Conservation (phyloP, 2,113 vertebrate genomes). For the Sceloporus tristichus region DNA sequence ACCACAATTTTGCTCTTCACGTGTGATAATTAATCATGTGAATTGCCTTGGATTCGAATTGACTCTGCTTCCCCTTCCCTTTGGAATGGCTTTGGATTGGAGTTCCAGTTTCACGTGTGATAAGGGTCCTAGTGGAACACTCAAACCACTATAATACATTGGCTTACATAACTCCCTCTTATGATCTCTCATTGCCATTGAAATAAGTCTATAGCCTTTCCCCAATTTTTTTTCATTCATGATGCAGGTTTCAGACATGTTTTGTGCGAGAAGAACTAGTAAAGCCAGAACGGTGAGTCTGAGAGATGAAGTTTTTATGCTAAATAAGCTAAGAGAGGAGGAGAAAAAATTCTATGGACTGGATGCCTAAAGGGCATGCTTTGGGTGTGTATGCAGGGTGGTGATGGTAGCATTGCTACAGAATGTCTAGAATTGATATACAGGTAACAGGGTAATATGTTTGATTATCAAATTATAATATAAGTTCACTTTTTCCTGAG, state of each 20-base stretch:
- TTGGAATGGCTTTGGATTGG: too few relatives aligned
- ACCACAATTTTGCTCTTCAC: too few relatives aligned
- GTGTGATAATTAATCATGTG: too few relatives aligned
- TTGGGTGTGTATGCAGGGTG: neutral
- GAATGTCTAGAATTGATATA: neutral
- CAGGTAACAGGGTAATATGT: neutral
- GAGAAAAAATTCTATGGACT: neutral
- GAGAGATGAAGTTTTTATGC: neutral
- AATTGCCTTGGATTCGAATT: too few relatives aligned
- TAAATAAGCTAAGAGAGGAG: too few relatives aligned
- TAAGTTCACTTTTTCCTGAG: too few relatives aligned
- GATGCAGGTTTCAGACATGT: slow-evolving; percentile 86
- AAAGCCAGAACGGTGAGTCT: slow-evolving; percentile 86
- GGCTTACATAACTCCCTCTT: rapidly evolving
- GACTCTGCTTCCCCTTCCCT: too few relatives aligned
- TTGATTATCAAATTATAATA: neutral
- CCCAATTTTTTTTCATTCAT: neutral
- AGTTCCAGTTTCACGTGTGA: too few relatives aligned
- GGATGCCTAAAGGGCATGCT: too few relatives aligned
- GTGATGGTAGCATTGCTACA: too few relatives aligned
- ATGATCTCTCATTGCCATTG: rapidly evolving
- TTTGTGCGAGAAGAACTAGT: slow-evolving; percentile 89
- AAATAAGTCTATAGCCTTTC: neutral
- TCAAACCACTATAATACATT: too few relatives aligned
- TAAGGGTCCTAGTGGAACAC: too few relatives aligned